A percentile compares a stretch with the other conserved stretches of the same genome.
Evolutionary conservation across 2,797 vertebrate genomes (phyloP).

Genomic region (Oophaga sylvatica): DNA sequence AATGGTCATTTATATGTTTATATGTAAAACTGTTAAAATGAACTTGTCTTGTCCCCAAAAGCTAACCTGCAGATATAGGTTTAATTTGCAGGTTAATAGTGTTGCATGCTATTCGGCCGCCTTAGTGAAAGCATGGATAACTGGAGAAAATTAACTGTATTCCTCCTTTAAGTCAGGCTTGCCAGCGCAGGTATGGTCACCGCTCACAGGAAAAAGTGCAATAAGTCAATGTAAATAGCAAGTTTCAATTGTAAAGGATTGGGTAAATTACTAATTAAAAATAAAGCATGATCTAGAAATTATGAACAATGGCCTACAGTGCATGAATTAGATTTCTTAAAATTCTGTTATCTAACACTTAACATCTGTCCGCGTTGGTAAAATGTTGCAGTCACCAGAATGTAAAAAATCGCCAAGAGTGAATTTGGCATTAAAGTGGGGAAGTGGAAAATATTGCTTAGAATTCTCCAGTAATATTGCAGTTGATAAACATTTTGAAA

Average conservation of each 20-base stretch:
- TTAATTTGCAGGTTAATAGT: no score
- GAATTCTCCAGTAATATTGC: constrained; percentile 2
- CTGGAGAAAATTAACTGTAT: no score
- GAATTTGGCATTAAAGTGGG: constrained; percentile 11
- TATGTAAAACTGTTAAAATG: no score
- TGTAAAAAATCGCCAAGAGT: background rate
- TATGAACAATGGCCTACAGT: background rate
- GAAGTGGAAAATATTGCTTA: background rate
- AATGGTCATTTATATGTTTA: no score
- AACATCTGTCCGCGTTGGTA: background rate
- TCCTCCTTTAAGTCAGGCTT: no score
- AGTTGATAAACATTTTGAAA: constrained; percentile 9
- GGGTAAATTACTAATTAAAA: background rate
- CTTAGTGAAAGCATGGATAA: no score
- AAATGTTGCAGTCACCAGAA: background rate
- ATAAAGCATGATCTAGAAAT: background rate
- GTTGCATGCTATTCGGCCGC: no score
- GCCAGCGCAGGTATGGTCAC: no score
- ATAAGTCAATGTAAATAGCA: background rate
- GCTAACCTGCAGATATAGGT: no score
- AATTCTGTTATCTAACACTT: background rate
- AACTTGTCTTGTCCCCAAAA: no score
- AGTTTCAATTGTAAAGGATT: background rate
- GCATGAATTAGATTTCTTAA: background rate
- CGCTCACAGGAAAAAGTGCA: no score